Evolutionary conservation across 2,797 vertebrate species (phyloP).

Genomic region (Acipenser transmontanus): DNA sequence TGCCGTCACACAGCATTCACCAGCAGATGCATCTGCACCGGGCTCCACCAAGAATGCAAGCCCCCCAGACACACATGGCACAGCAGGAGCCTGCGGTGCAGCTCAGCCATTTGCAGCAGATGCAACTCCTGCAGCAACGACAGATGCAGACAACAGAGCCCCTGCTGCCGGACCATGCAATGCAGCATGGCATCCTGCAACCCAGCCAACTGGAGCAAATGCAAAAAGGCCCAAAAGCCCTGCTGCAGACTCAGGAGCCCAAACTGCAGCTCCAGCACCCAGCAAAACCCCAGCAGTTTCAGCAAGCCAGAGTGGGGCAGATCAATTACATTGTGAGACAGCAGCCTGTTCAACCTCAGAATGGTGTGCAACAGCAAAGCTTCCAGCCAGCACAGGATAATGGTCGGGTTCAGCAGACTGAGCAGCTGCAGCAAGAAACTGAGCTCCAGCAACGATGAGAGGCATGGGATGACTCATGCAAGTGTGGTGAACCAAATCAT

Average conservation of each 20-base stretch:
- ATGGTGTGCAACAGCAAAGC: slow-evolving; percentile 48
- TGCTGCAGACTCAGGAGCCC: slow-evolving; percentile 61
- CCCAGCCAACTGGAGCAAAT: slow-evolving; percentile 67
- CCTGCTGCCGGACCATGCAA: slow-evolving; percentile 39
- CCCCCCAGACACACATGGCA: slow-evolving; percentile 37
- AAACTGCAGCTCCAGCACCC: slow-evolving; percentile 58
- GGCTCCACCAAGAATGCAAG: slow-evolving; percentile 45
- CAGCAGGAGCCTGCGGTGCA: slow-evolving; percentile 25
- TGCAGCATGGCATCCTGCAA: slow-evolving; percentile 63
- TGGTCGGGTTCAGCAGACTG: not conserved
- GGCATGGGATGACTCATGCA: not conserved
- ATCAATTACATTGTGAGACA: slow-evolving; percentile 53
- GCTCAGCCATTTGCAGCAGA: slow-evolving; percentile 35
- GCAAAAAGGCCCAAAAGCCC: slow-evolving; percentile 64
- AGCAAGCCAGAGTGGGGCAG: slow-evolving; percentile 57
- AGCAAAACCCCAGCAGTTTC: slow-evolving; percentile 55
- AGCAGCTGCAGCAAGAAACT: slow-evolving; percentile 5
- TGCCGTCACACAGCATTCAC: slow-evolving; percentile 40
- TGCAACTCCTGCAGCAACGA: slow-evolving; percentile 29
- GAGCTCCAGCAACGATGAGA: slow-evolving; percentile 4
- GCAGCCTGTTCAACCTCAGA: slow-evolving; percentile 47
- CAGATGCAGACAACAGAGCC: slow-evolving; percentile 33
- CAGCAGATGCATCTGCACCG: slow-evolving; percentile 44
- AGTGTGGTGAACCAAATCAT: not conserved
- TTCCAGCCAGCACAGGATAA: not conserved